Base-by-base conservation (phyloP, 2,888 invertebrate species). In the Habroteleia sp. region DNA sequence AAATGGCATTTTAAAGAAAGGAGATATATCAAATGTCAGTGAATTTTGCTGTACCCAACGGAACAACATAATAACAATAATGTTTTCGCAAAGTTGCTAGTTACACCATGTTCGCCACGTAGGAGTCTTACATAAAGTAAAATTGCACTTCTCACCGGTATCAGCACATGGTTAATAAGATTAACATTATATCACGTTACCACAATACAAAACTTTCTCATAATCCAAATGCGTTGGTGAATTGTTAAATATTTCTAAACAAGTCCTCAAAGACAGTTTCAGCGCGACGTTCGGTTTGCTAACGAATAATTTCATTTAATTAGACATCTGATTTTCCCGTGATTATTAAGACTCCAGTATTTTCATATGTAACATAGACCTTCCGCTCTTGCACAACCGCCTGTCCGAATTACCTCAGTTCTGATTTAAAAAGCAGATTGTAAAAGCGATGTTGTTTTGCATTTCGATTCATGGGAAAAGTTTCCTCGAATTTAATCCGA, bases 41-140 rank as follows among this genome's bases (percentile, higher is more conserved):
- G n/a, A n/a, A n/a, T n/a, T n/a, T n/a, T n/a, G n/a, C n/a, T n/a
- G n/a, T n/a, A n/a, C n/a, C n/a, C n/a, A n/a, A n/a, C n/a, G n/a
- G n/a, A n/a, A n/a, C n/a, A n/a, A n/a, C n/a, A n/a, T n/a, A n/a
- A n/a, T n/a, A n/a, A n/a, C n/a, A n/a, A n/a, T n/a, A n/a, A n/a
- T n/a, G n/a, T n/a, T n/a, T n/a, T n/a, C n/a, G n/a, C n/a, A n/a
- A n/a, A n/a, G n/a, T n/a, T n/a, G n/a, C n/a, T n/a, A n/a, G n/a
- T n/a, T n/a, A n/a, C n/a, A n/a, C n/a, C n/a, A n/a, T n/a, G n/a
- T 0, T 23, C 31, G 3, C 11, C 11, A 23, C 23, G 23, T 39
- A 17, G 39, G 54, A 54, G 35, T 52, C 52, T 42, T 56, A 42
- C 37, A 33, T 42, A 56, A 56, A 56, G 27, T 56, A 41, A 56